phyloP scores from a whole-genome alignment of 2,797 vertebrate genomes.

The Sebastes flavidus region DNA sequence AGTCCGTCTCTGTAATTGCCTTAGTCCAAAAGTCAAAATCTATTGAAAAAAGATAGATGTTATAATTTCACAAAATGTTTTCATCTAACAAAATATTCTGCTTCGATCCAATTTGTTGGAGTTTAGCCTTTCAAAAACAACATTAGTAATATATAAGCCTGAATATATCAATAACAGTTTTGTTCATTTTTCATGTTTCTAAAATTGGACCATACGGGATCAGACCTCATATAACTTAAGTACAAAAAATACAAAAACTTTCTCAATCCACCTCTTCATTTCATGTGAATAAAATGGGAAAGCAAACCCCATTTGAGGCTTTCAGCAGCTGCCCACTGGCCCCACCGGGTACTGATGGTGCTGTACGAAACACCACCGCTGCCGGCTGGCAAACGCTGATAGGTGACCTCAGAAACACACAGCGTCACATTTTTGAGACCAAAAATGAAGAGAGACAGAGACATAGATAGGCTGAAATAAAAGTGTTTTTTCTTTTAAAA shows the following conservation, averaged over 20 bases:
- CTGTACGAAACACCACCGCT: background rate
- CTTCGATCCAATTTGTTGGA: too few relatives aligned
- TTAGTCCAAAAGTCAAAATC: too few relatives aligned
- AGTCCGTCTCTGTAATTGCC: too few relatives aligned
- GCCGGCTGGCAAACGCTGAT: conserved; percentile 13
- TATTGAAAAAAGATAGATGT: too few relatives aligned
- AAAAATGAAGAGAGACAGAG: conserved; percentile 11
- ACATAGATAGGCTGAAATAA: background rate
- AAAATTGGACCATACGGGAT: background rate
- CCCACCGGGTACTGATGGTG: background rate
- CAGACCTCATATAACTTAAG: background rate
- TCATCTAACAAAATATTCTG: too few relatives aligned
- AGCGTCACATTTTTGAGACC: conserved; percentile 6
- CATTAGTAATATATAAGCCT: background rate
- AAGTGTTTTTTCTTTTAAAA: conserved; percentile 20
- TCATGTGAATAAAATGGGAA: conserved; percentile 20
- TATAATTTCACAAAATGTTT: too few relatives aligned
- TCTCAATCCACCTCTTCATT: conserved; percentile 5
- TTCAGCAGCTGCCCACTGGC: conserved; percentile 4
- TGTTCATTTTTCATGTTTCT: background rate
- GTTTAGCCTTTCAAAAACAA: too few relatives aligned
- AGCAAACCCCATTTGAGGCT: conserved; percentile 38
- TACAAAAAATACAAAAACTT: background rate
- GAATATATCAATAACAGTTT: background rate
- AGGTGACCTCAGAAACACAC: conserved; percentile 21